These are phyloP conservation scores for Palloptera scutellata DNA, from an alignment of 2,888 invertebrate species.

Conservation along the genomic window DNA sequence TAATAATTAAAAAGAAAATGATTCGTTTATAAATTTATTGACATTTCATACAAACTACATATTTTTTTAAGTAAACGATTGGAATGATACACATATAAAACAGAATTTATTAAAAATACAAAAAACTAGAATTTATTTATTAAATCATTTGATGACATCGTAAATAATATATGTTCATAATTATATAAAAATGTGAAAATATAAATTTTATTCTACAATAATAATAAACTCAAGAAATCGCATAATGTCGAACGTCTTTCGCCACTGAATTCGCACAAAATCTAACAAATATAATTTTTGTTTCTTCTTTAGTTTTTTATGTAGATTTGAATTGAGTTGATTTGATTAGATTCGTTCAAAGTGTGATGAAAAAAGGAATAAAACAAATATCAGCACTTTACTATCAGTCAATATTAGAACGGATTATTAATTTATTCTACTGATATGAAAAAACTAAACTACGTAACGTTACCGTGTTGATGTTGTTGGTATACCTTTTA, in stretches of 20 bases:
- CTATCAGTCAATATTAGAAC: background rate
- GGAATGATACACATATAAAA: background rate
- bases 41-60: background rate
- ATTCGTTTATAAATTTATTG: background rate
- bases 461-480: background rate
- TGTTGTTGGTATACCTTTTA: background rate
- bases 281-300: too few species aligned
- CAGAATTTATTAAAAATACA: background rate
- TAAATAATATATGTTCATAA: background rate
- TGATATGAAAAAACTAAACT: background rate
- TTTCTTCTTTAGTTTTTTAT: too few species aligned
- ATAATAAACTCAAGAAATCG: too few species aligned
- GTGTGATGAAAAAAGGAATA: too few species aligned
- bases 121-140: background rate
- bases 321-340: too few species aligned
- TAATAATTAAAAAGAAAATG: slow-evolving; percentile 1
- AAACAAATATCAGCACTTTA: background rate
- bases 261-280: too few species aligned
- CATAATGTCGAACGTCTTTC: too few species aligned
- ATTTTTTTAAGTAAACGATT: slow-evolving; percentile 6
- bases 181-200: too few species aligned
- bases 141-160: background rate
- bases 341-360: too few species aligned
- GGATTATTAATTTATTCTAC: background rate
- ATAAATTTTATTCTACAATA: too few species aligned